Conservation (phyloP, 2,113 vertebrate species). For the Tor tambroides region DNA sequence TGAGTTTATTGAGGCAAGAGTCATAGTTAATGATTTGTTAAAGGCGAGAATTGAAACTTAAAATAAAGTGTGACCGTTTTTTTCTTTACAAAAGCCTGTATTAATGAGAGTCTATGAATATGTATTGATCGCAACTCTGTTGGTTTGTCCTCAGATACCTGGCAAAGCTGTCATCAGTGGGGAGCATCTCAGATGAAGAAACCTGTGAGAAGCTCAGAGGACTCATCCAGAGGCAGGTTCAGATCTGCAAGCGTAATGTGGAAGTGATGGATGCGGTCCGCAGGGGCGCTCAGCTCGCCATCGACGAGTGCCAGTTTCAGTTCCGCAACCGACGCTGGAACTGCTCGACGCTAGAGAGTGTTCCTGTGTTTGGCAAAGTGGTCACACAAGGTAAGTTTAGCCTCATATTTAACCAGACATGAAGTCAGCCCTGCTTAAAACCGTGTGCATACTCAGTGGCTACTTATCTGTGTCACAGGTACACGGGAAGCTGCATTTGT, state of each 20-base stretch:
- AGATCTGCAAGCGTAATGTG: slow-evolving; percentile 97
- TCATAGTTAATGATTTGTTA: too few relatives aligned
- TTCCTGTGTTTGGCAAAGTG: slow-evolving; percentile 96
- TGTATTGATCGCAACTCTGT: too few relatives aligned
- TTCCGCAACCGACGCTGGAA: slow-evolving; percentile 98
- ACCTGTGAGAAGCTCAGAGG: slow-evolving; percentile 96
- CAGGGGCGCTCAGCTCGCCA: slow-evolving; percentile 92
- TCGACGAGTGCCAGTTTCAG: slow-evolving; percentile 98
- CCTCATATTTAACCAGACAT: neutral
- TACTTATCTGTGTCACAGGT: slow-evolving; percentile 74
- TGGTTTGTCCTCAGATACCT: slow-evolving; percentile 80
- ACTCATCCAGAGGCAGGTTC: slow-evolving; percentile 96
- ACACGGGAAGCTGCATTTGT: slow-evolving; percentile 97
- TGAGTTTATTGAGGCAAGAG: too few relatives aligned
- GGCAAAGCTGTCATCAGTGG: slow-evolving; percentile 95
- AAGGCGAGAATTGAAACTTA: too few relatives aligned
- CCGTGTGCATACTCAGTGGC: neutral
- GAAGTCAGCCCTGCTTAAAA: neutral
- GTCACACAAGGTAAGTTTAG: slow-evolving; percentile 91
- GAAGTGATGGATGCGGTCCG: slow-evolving; percentile 99
- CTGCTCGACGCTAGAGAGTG: slow-evolving; percentile 92
- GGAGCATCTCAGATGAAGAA: slow-evolving; percentile 95
- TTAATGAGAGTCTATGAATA: neutral
- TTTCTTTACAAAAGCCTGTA: neutral
- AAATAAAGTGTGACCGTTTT: neutral